Evolutionary conservation across 2,113 vertebrate species (phyloP).

Genomic region (Myotis yumanensis): DNA sequence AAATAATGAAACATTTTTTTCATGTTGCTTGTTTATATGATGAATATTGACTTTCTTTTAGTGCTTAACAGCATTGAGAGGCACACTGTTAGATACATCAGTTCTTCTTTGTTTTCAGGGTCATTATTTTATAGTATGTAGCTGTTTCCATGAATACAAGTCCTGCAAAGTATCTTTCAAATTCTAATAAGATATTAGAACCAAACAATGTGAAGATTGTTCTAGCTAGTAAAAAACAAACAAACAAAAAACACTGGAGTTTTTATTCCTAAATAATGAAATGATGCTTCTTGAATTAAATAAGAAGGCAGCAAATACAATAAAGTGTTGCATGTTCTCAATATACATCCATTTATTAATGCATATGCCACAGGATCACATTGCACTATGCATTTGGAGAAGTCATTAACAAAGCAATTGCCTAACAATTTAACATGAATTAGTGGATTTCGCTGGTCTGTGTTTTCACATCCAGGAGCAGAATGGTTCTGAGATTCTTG

Average conservation of each 20-base stretch:
- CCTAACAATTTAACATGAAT: slow-evolving; percentile 39
- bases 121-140: background rate
- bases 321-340: background rate
- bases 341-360: slow-evolving; percentile 71
- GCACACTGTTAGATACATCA: background rate
- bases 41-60: background rate
- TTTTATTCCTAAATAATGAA: slow-evolving; percentile 36
- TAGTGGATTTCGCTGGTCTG: background rate
- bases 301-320: background rate
- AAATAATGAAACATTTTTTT: background rate
- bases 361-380: slow-evolving; percentile 45
- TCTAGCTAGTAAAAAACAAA: background rate
- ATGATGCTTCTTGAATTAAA: background rate
- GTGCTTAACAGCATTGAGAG: background rate
- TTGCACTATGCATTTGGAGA: slow-evolving; percentile 45
- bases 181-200: slow-evolving; percentile 10
- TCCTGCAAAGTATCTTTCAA: background rate
- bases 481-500: slow-evolving; percentile 7
- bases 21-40: background rate
- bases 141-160: background rate
- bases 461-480: background rate
- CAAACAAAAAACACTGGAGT: background rate
- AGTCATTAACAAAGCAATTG: slow-evolving; percentile 65
- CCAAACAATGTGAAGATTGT: background rate
- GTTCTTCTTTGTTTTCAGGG: background rate